Evolutionary conservation across 1,140 invertebrate genomes (phyloP).

Genomic region (Anoplophora glabripennis): DNA sequence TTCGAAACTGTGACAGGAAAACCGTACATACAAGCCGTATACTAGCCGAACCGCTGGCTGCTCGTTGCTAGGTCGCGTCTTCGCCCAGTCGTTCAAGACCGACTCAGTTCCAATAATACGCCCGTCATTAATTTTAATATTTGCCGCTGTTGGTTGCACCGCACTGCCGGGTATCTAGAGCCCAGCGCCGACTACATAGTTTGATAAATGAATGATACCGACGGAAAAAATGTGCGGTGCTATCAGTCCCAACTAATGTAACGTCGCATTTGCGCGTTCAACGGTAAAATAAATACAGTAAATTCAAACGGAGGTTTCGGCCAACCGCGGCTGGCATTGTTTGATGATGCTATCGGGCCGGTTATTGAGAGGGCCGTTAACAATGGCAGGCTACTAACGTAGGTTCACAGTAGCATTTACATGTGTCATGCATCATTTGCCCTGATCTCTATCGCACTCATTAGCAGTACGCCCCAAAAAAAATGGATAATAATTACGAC

Average conservation of each 20-base stretch:
- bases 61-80: no score
- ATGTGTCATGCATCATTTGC: constrained; percentile 41
- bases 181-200: background rate
- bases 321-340: constrained; percentile 43
- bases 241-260: constrained; percentile 27
- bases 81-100: no score
- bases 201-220: constrained; percentile 5
- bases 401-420: constrained; percentile 32
- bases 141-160: background rate
- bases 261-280: constrained; percentile 29
- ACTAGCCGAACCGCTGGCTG: no score
- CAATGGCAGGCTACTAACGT: constrained; percentile 36
- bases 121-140: constrained; percentile 9
- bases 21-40: no score
- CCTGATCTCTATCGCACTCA: background rate
- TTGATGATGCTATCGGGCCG: constrained; percentile 41
- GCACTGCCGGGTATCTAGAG: background rate
- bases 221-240: background rate
- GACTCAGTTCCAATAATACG: background rate
- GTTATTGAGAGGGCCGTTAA: constrained; percentile 43
- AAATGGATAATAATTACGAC: no score
- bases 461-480: no score
- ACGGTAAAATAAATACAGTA: constrained; percentile 41
- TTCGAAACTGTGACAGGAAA: no score
- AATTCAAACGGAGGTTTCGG: constrained; percentile 38